Base-by-base conservation (phyloP, 92 coral and sea anemone species). In the Zoanthus sansibaricus region DNA sequence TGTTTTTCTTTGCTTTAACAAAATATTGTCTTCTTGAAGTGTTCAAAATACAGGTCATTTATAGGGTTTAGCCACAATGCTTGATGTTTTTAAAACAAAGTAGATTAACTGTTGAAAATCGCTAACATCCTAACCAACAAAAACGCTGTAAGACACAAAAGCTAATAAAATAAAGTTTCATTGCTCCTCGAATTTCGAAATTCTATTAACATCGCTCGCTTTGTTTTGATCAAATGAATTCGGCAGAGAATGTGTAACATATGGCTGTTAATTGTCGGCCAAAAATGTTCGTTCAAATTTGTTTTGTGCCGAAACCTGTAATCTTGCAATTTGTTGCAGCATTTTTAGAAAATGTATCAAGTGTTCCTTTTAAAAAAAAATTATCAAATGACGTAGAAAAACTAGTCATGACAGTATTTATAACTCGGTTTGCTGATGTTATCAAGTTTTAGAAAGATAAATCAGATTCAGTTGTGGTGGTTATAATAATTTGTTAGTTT, bases 11-110 rank as follows among this genome's bases (percentile, higher is more conserved):
- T 17, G 72, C 71, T 13, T 48, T 7, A 49, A 46, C 75, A 80
- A 66, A 62, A 62, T 46, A 79, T 20, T 48, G 25, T 59, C 32
- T 10, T 79, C 62, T 6, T 79, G 74, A 6, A 64, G 58, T 64
- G 74, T 45, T n/a, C 42, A 64, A 46, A 46, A 45, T 25, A 66
- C 85, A 76, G 82, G 82, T 76, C 20, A 42, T 76, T 76, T 76
- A n/a, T 49, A 54, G 13, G 30, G 30, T 54, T 25, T 62, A 51
- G 82, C 82, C 82, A 76, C 67, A 76, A 52, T 47, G 52, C 17
- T 76, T 54, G 37, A 56, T 25, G 67, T 76, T 14, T 20, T 17
- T 30, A 76, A 52, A 76, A 54, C 46, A 69, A 69, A 33, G 74
- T 69, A 13, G 46, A 21, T 62, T n/a, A 62, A 20, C 6, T 18